A percentile compares a stretch with the other conserved stretches of the same genome.
These are phyloP conservation scores for Aphidius gifuensis DNA, from an alignment of 1,140 invertebrate genomes.

Conservation along the genomic window DNA sequence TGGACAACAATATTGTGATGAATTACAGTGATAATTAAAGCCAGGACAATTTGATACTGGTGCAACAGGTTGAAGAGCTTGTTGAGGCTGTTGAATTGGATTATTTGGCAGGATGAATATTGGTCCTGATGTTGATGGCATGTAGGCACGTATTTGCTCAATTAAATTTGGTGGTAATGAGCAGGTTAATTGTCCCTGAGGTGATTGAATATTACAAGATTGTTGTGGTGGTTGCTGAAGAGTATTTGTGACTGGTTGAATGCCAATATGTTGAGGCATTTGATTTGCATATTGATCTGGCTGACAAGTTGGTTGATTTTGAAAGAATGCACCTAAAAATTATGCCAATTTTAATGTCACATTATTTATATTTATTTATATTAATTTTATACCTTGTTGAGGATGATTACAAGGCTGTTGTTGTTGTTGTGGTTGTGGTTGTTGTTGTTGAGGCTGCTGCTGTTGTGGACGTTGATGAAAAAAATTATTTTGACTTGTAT, in stretches of 20 bases:
- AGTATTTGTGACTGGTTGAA: not conserved
- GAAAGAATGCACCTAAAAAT: conserved; percentile 4
- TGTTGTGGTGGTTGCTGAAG: conserved; percentile 6
- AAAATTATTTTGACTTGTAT: no score
- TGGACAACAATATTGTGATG: conserved; percentile 22
- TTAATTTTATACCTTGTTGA: not conserved
- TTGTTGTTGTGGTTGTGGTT: no score
- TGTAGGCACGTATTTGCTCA: conserved; percentile 39
- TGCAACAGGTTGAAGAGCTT: not conserved
- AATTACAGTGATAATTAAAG: conserved; percentile 17
- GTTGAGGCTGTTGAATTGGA: conserved; percentile 10
- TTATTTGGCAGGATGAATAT: conserved; percentile 46
- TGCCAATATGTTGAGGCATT: not conserved
- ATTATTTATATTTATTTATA: not conserved
- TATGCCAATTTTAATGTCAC: not conserved
- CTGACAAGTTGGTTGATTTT: not conserved
- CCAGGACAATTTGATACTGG: conserved; percentile 18
- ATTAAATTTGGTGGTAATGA: conserved; percentile 31
- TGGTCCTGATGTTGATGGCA: conserved; percentile 30
- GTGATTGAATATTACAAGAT: conserved; percentile 6
- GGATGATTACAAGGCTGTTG: no score
- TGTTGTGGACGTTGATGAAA: no score
- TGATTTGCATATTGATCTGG: conserved; percentile 6
- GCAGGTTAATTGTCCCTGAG: not conserved
- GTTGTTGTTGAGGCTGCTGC: no score